Conservation (phyloP, 1,140 invertebrate genomes). For the Sesamia nonagrioides region DNA sequence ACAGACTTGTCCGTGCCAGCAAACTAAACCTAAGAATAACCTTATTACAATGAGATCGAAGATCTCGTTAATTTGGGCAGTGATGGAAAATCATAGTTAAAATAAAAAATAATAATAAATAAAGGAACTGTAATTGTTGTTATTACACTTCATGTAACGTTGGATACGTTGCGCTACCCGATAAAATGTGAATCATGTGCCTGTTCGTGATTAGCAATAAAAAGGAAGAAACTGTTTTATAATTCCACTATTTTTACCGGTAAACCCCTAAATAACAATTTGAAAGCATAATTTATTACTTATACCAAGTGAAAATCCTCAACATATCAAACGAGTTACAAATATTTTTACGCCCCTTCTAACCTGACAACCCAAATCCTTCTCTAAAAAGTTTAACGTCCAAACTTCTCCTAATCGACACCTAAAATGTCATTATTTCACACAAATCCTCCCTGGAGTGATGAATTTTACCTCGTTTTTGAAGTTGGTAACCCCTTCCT, state of each 20-base stretch:
- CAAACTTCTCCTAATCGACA: slow-evolving; percentile 83
- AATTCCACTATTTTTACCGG: background rate
- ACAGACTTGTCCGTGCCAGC: too few relatives aligned
- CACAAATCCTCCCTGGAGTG: slow-evolving; percentile 75
- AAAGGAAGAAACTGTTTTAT: background rate
- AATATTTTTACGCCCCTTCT: slow-evolving; percentile 37
- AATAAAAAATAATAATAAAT: too few relatives aligned
- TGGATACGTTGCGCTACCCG: too few relatives aligned
- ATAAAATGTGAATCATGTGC: too few relatives aligned
- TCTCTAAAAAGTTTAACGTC: slow-evolving; percentile 64
- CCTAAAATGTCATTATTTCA: slow-evolving; percentile 84
- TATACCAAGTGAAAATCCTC: background rate
- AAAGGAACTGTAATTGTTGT: too few relatives aligned
- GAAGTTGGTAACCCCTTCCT: slow-evolving; percentile 77
- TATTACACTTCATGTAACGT: too few relatives aligned
- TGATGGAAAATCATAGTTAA: too few relatives aligned
- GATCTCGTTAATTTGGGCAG: too few relatives aligned
- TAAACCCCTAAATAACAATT: background rate
- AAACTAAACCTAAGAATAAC: too few relatives aligned
- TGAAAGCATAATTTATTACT: background rate
- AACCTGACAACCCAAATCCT: slow-evolving; percentile 58
- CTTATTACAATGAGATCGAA: too few relatives aligned
- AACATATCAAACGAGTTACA: background rate
- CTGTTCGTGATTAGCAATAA: background rate
- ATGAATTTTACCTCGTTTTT: slow-evolving; percentile 81